Evolutionary conservation across 2,113 vertebrate species (phyloP).

Genomic region (Neolamprologus variostigma): DNA sequence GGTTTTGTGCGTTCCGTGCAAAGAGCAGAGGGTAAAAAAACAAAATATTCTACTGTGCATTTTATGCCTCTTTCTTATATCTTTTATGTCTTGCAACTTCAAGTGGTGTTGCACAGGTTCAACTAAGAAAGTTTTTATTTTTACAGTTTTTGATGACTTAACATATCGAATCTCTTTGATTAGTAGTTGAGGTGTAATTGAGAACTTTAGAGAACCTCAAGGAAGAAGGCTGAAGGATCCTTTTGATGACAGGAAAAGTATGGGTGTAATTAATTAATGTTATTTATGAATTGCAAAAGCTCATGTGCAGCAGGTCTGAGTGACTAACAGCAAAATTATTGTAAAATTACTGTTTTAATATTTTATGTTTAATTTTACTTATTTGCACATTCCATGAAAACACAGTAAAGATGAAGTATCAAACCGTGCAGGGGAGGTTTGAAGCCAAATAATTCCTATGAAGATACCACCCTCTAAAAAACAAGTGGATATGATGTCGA

Average conservation of each 20-base stretch:
- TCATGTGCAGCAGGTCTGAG: background rate
- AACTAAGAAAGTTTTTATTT: background rate
- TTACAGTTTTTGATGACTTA: background rate
- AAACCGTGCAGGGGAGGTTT: background rate
- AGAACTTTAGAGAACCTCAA: background rate
- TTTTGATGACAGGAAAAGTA: background rate
- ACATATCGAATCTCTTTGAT: background rate
- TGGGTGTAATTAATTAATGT: background rate
- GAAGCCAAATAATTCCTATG: background rate
- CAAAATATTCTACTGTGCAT: background rate
- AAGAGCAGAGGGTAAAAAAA: background rate
- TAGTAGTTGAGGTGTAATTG: background rate
- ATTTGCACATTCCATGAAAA: background rate
- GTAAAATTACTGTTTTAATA: background rate
- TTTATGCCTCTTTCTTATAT: background rate
- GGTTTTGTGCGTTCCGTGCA: background rate
- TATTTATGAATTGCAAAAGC: background rate
- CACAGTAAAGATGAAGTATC: background rate
- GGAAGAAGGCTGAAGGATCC: background rate
- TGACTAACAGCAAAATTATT: background rate
- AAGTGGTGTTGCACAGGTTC: background rate
- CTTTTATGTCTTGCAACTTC: background rate
- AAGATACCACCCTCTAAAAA: background rate
- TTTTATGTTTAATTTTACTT: background rate
- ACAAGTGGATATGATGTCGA: rapidly evolving